Evolutionary conservation across 2,888 invertebrate species (phyloP).

Genomic region (Zele albiditarsus): DNA sequence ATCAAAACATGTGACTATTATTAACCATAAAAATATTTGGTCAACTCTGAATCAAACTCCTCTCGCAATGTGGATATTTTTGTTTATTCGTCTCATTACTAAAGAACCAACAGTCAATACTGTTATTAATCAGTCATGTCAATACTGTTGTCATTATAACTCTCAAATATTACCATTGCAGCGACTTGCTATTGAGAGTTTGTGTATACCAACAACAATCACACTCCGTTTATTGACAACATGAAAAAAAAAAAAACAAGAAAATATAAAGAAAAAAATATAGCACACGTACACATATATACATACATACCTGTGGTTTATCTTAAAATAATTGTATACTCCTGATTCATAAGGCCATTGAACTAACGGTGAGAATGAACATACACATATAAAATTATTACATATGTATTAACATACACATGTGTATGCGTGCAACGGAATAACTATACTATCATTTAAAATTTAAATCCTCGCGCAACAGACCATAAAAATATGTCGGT

Average conservation of each 20-base stretch:
- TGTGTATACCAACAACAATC: not conserved
- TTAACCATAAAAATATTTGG: too few species aligned
- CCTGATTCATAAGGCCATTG: constrained; percentile 7
- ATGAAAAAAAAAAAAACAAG: not conserved
- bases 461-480: constrained; percentile 63
- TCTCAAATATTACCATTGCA: too few species aligned
- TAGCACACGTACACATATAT: not conserved
- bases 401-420: not conserved
- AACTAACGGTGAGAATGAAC: constrained; percentile 8
- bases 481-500: constrained; percentile 56
- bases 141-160: too few species aligned
- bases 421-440: constrained; percentile 57
- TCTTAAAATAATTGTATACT: not conserved
- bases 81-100: too few species aligned
- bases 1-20: too few species aligned
- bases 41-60: too few species aligned
- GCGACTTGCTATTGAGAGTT: not conserved
- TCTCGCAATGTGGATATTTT: too few species aligned
- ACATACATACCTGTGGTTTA: not conserved
- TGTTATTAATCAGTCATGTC: too few species aligned
- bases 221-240: not conserved
- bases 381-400: not conserved
- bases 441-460: constrained; percentile 60
- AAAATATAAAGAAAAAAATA: not conserved
- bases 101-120: too few species aligned